Evolutionary conservation across 2,113 vertebrate species (phyloP).

Genomic region (Thunnus maccoyii): DNA sequence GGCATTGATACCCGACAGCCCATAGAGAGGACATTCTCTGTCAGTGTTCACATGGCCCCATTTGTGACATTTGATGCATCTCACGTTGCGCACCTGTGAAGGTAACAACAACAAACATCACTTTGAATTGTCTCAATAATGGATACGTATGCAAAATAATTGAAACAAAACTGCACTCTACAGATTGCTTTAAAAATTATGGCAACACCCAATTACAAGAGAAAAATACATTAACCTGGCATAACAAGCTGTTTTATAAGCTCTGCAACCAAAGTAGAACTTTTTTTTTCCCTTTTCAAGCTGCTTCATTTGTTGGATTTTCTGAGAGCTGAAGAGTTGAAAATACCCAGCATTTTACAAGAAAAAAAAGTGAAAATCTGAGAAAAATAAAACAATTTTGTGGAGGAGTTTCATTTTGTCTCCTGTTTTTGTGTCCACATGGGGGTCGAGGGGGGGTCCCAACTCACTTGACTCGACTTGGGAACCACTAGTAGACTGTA

Average conservation of each 20-base stretch:
- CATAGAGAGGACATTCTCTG: constrained; percentile 96
- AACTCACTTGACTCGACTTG: too few species aligned
- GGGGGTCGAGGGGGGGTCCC: too few species aligned
- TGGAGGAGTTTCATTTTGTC: neutral
- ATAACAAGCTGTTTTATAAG: neutral
- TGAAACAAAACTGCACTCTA: neutral
- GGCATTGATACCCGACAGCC: constrained; percentile 99
- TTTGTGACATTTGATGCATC: constrained; percentile 99
- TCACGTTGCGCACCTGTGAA: constrained; percentile 95
- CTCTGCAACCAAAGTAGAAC: neutral
- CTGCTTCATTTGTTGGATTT: neutral
- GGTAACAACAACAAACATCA: constrained; percentile 14
- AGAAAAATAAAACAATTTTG: neutral
- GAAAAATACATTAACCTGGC: neutral
- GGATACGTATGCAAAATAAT: neutral
- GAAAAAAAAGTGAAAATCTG: neutral
- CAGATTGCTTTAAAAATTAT: neutral
- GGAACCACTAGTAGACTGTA: neutral
- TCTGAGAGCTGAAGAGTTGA: neutral
- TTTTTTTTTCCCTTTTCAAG: neutral
- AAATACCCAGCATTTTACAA: neutral
- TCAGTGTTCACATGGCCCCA: constrained; percentile 99
- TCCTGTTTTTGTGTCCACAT: neutral
- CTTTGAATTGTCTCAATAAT: neutral
- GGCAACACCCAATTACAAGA: neutral